Conservation (phyloP, 2,113 vertebrate species). For the Cervus canadensis region DNA sequence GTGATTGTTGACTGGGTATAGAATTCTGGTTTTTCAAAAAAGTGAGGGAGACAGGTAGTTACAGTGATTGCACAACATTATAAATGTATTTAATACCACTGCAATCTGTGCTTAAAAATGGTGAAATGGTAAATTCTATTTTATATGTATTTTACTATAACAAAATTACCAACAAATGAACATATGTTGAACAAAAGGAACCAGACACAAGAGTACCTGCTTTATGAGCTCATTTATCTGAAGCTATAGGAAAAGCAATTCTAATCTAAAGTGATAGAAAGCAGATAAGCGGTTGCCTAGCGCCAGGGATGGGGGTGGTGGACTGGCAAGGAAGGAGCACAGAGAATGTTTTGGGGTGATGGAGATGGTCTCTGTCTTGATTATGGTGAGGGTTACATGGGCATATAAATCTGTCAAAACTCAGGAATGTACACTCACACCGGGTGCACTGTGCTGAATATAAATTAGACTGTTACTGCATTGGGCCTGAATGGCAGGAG, state of each 20-base stretch:
- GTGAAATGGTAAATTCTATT: neutral
- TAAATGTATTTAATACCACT: neutral
- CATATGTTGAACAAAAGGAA: neutral
- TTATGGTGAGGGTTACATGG: neutral
- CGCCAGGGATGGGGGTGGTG: neutral
- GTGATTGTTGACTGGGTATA: neutral
- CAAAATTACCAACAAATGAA: neutral
- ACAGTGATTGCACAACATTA: neutral
- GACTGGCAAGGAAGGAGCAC: neutral
- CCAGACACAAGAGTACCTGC: neutral
- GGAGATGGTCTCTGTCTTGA: neutral
- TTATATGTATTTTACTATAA: neutral
- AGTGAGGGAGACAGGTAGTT: neutral
- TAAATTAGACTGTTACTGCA: neutral
- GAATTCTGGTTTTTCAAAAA: neutral
- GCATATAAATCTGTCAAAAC: constrained; percentile 22
- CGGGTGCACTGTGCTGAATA: neutral
- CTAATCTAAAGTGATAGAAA: neutral
- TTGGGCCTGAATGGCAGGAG: neutral
- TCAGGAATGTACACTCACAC: neutral
- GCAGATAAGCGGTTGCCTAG: neutral
- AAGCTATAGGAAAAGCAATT: neutral
- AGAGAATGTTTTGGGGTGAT: neutral
- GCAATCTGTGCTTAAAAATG: neutral
- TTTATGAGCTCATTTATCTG: neutral